phyloP scores from a whole-genome alignment of 2,797 vertebrate species.

The Poeciliopsis presidionis region DNA sequence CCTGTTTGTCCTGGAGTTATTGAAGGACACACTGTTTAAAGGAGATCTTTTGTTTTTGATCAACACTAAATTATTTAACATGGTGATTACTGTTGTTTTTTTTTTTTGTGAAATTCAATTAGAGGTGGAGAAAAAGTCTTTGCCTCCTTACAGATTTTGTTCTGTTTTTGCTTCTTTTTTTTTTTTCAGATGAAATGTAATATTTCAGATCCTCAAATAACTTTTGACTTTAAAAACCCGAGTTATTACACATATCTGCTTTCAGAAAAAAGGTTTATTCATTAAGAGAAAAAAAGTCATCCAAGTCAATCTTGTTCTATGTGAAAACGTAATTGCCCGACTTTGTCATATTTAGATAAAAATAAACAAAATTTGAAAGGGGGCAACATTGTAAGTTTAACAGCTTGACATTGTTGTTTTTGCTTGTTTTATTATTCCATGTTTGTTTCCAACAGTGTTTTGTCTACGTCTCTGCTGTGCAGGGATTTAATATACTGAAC shows the following conservation, averaged over 20 bases:
- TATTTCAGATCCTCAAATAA: not conserved
- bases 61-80: constrained; percentile 22
- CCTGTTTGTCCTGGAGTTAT: not conserved
- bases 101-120: not conserved
- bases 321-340: too few species aligned
- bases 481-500: constrained; percentile 55
- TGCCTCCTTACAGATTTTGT: not conserved
- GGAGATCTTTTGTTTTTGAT: not conserved
- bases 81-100: not conserved
- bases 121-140: not conserved
- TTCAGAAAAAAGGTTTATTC: not conserved
- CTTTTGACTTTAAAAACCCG: not conserved
- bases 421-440: not conserved
- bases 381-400: not conserved
- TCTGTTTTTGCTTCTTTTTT: not conserved
- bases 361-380: not conserved
- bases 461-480: constrained; percentile 69
- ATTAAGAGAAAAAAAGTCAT: not conserved
- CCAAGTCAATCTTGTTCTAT: not conserved
- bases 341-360: not conserved
- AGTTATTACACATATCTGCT: not conserved
- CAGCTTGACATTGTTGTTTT: not conserved
- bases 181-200: not conserved
- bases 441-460: constrained; percentile 4
- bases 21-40: not conserved